Base-by-base conservation (phyloP, 2,888 invertebrate species). In the Stenoptilia bipunctidactyla region DNA sequence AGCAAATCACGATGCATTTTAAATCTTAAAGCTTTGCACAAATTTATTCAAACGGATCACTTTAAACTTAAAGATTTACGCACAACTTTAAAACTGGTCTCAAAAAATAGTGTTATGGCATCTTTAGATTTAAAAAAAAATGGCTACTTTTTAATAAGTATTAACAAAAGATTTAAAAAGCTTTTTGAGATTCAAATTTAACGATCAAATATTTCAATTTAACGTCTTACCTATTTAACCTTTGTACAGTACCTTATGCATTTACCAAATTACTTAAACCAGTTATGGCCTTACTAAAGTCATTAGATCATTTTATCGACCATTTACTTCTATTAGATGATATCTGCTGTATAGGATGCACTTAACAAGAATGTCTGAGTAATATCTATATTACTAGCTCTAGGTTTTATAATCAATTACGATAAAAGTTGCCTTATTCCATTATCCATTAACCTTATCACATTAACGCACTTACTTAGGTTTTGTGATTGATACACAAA, bases 181-280 rank as follows among this genome's bases (percentile, higher is more conserved):
- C n/a, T 42, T 39, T 13, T 27, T 45, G 12, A 15, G 45, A 15
- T 42, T 45, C 38, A 5, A 10, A 10, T 43, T 10, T 9, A 8
- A 35, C 13, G 30, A 36, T 15, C 37, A 30, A 15, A 9, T 43
- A n/a, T 43, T 27, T 27, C 33, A 43, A 40, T 43, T 43, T 40
- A 37, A 43, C 30, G 43, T 43, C 13, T 13, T 34, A 34, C 34
- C 34, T 14, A n/a, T 15, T 34, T 13, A 14, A 14, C 6, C 9
- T 34, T 12, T 12, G 34, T 13, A 34, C 14, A 34, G 34, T 41
- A 1, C 43, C 43, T 5, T 43, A 20, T 20, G 39, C 43, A 6
- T 46, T 40, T 34, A 46, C 45, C 5, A 46, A 45, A 39, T 10
- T 45, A 20, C 30, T 43, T 20, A 43, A 43, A 40, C 45, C 45